Percentiles rank a stretch among this genome's conserved stretches.
phyloP scores from a whole-genome alignment of 1,140 invertebrate species.

The Condylostylus longicornis region DNA sequence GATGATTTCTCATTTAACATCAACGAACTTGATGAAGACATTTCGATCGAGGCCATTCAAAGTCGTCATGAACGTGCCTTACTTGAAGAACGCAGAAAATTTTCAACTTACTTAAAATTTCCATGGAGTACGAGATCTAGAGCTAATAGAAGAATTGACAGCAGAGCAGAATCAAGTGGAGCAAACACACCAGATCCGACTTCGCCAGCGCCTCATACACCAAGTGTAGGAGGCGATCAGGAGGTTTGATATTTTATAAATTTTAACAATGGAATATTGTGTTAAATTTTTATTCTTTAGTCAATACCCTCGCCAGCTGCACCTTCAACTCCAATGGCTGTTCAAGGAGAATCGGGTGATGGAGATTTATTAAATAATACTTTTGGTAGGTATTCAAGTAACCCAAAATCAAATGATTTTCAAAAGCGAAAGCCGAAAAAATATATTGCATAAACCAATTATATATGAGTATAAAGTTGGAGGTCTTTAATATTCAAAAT shows the following conservation, averaged over 20 bases:
- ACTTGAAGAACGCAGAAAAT: constrained; percentile 63
- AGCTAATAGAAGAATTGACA: constrained; percentile 46
- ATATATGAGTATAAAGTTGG: too few relatives aligned
- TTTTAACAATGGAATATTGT: constrained; percentile 1
- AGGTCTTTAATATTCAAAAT: too few relatives aligned
- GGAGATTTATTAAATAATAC: too few relatives aligned
- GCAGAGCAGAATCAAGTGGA: constrained; percentile 51
- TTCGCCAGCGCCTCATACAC: constrained; percentile 24
- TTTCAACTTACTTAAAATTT: constrained; percentile 53
- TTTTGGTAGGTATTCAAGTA: too few relatives aligned
- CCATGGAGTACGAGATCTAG: constrained; percentile 41
- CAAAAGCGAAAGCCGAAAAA: too few relatives aligned
- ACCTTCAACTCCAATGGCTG: constrained; percentile 26
- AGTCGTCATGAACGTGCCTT: constrained; percentile 57
- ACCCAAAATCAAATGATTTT: too few relatives aligned
- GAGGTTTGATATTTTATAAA: constrained; percentile 15
- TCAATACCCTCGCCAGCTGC: constrained; percentile 42
- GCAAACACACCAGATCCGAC: constrained; percentile 53
- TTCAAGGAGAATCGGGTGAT: neutral
- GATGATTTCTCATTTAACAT: neutral
- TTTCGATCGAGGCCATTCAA: constrained; percentile 52
- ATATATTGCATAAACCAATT: too few relatives aligned
- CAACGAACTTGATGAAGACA: constrained; percentile 34
- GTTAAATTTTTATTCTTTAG: constrained; percentile 7
- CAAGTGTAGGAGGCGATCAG: constrained; percentile 14